A percentile compares a stretch with the other conserved stretches of the same genome.
phyloP scores from a whole-genome alignment of 2,797 vertebrate genomes.

The Anisognathus igniventris region DNA sequence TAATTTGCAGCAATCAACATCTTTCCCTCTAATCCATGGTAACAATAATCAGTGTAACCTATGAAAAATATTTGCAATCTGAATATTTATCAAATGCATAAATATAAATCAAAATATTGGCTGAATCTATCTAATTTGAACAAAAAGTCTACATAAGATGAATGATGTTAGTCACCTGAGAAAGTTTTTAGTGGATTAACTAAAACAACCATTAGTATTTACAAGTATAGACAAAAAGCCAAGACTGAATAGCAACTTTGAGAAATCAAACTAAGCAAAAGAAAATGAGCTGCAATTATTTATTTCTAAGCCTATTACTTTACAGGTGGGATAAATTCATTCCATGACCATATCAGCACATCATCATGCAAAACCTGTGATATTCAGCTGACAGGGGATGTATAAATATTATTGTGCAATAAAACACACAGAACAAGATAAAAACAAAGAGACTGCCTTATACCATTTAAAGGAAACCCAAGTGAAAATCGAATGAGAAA shows the following conservation, averaged over 20 bases:
- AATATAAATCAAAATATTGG: neutral
- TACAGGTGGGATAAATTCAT: neutral
- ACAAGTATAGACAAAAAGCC: neutral
- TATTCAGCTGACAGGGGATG: neutral
- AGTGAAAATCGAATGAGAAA: neutral
- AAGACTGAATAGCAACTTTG: neutral
- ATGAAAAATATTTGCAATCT: neutral
- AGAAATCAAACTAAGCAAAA: neutral
- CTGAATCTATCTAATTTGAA: neutral
- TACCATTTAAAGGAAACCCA: neutral
- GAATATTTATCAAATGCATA: neutral
- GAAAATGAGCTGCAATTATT: neutral
- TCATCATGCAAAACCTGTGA: neutral
- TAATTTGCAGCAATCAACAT: neutral
- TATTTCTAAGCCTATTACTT: neutral
- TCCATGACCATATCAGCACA: neutral
- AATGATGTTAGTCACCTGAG: neutral
- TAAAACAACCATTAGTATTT: neutral
- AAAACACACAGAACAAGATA: neutral
- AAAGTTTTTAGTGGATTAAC: neutral
- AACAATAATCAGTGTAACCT: neutral
- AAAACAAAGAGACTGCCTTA: neutral
- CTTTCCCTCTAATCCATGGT: neutral
- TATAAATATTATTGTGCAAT: neutral
- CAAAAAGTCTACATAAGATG: neutral